A percentile compares a stretch with the other conserved stretches of the same genome.
These are phyloP conservation scores for Ditula angustiorana DNA, from an alignment of 2,888 invertebrate species.

Conservation along the genomic window DNA sequence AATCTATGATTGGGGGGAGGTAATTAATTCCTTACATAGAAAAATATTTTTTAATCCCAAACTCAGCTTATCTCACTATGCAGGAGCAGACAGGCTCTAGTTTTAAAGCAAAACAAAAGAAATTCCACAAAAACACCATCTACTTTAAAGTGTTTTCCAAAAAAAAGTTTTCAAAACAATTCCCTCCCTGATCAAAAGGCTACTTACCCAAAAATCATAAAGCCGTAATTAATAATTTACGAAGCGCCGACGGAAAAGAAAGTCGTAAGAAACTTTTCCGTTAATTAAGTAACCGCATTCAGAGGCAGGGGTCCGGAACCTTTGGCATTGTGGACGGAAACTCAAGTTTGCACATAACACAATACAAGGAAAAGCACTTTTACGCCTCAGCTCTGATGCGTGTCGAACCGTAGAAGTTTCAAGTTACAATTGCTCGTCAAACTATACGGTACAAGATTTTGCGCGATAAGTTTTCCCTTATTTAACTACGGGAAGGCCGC, in stretches of 20 bases:
- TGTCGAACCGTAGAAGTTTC: slow-evolving; percentile 3
- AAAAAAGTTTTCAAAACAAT: slow-evolving; percentile 1
- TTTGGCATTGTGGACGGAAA: slow-evolving; percentile 47
- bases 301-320: slow-evolving; percentile 36
- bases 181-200: slow-evolving; percentile 21
- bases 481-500: not conserved
- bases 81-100: not conserved
- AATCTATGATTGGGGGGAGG: too few species aligned
- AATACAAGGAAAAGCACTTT: slow-evolving; percentile 60
- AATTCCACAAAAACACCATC: slow-evolving; percentile 12
- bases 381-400: slow-evolving; percentile 28
- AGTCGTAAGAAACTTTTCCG: slow-evolving; percentile 27
- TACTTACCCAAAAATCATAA: slow-evolving; percentile 33
- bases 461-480: not conserved
- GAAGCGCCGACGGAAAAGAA: slow-evolving; percentile 27
- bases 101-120: slow-evolving; percentile 1
- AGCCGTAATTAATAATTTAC: slow-evolving; percentile 35
- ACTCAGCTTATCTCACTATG: not conserved
- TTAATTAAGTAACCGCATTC: slow-evolving; percentile 37
- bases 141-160: not conserved
- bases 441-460: not conserved
- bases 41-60: too few species aligned
- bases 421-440: not conserved
- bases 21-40: too few species aligned
- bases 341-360: slow-evolving; percentile 42